phyloP scores from a whole-genome alignment of 2,113 vertebrate genomes.

The Microcebus griseorufus region DNA sequence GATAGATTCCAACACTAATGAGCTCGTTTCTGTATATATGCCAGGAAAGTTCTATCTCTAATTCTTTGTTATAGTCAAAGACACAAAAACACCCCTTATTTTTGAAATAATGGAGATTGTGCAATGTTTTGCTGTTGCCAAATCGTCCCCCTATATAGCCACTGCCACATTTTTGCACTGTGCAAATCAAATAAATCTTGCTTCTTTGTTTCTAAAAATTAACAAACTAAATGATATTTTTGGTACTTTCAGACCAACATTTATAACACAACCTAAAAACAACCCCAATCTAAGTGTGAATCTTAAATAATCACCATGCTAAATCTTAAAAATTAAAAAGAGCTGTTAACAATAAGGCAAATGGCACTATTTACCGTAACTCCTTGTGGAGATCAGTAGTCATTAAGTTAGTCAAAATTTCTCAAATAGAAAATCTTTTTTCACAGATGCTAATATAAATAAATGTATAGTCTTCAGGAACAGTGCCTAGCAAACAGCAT shows the following conservation, averaged over 20 bases:
- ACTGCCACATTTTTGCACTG: background rate
- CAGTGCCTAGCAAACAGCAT: background rate
- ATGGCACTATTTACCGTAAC: background rate
- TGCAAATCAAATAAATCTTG: background rate
- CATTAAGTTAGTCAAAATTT: background rate
- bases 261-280: conserved; percentile 59
- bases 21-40: conserved; percentile 50
- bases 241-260: conserved; percentile 38
- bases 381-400: background rate
- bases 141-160: background rate
- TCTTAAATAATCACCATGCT: conserved; percentile 33
- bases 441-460: background rate
- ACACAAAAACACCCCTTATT: conserved; percentile 61
- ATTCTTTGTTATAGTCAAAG: conserved; percentile 43
- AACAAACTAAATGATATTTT: conserved; percentile 10
- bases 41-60: conserved; percentile 34
- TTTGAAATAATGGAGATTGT: conserved; percentile 29
- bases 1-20: conserved; percentile 75
- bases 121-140: background rate
- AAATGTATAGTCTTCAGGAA: background rate
- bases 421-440: conserved; percentile 11
- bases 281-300: background rate
- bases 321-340: conserved; percentile 20
- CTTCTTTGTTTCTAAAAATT: conserved; percentile 42
- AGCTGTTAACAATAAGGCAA: background rate